Percentiles rank a stretch among this genome's conserved stretches.
These are phyloP conservation scores for Corvus moneduloides DNA, from an alignment of 2,113 vertebrate genomes.

Conservation along the genomic window DNA sequence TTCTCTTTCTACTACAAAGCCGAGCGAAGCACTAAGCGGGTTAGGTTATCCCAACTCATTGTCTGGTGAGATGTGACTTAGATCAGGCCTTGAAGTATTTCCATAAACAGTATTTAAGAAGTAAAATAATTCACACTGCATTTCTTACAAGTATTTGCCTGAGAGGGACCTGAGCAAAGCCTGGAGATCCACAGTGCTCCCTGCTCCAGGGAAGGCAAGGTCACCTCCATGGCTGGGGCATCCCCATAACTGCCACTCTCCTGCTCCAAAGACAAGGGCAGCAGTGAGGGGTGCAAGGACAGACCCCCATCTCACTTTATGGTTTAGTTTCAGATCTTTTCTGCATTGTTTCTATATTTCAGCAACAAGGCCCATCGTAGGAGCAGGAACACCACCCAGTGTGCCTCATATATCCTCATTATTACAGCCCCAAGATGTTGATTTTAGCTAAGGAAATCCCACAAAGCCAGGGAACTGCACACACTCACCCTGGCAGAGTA, in stretches of 20 bases:
- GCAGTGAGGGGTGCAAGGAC: not conserved
- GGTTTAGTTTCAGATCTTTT: not conserved
- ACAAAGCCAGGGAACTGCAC: rapidly evolving
- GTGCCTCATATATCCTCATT: not conserved
- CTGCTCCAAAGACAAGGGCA: not conserved
- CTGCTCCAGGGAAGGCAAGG: not conserved
- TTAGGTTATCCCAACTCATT: not conserved
- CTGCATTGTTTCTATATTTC: not conserved
- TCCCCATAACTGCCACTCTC: rapidly evolving
- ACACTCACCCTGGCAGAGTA: not conserved
- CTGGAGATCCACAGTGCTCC: not conserved
- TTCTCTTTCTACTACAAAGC: not conserved
- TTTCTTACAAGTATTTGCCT: not conserved
- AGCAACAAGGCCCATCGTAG: not conserved
- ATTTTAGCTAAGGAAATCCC: not conserved
- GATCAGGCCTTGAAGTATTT: not conserved
- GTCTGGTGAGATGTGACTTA: not conserved
- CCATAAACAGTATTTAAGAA: not conserved
- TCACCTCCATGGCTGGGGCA: not conserved
- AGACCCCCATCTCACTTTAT: not conserved
- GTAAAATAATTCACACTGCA: not conserved
- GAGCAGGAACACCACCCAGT: not conserved
- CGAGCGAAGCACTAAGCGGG: rapidly evolving
- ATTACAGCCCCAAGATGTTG: not conserved
- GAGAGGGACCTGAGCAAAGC: not conserved